A percentile compares a stretch with the other conserved stretches of the same genome.
These are phyloP conservation scores for Globodera ellingtonae DNA, from an alignment of 1,140 invertebrate genomes.

Conservation along the genomic window DNA sequence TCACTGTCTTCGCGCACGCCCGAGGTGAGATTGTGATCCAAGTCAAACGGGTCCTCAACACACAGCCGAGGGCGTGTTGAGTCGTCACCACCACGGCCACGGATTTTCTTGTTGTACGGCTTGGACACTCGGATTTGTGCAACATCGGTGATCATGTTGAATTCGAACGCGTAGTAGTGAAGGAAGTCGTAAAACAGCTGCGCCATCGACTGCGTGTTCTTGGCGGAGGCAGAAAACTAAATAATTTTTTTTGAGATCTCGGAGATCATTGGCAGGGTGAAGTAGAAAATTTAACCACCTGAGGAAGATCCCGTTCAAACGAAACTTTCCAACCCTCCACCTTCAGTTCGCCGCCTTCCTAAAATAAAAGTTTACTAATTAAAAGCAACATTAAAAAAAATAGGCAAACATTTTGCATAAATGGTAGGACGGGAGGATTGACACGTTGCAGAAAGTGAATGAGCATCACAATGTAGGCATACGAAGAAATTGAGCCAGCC, in stretches of 20 bases:
- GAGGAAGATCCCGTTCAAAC: constrained; percentile 11
- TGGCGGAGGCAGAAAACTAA: neutral
- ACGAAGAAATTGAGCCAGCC: constrained; percentile 7
- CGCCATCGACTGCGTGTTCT: constrained; percentile 20
- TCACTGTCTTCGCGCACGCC: constrained; percentile 24
- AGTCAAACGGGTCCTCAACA: constrained; percentile 36
- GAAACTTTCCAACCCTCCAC: constrained; percentile 34
- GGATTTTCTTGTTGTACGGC: neutral
- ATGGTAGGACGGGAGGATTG: constrained; percentile 27
- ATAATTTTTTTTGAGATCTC: constrained; percentile 4
- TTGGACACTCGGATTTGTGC: constrained; percentile 27
- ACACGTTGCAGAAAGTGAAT: constrained; percentile 29
- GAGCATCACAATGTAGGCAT: constrained; percentile 35
- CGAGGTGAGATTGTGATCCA: constrained; percentile 31
- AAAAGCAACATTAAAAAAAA: neutral
- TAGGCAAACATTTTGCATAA: constrained; percentile 26
- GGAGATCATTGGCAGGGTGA: neutral
- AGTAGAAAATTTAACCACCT: neutral
- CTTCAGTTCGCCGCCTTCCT: neutral
- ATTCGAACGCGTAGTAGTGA: constrained; percentile 17
- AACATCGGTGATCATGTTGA: constrained; percentile 8
- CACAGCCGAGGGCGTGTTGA: neutral
- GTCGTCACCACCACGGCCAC: neutral
- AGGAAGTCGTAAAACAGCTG: constrained; percentile 29
- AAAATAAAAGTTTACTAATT: neutral